Conservation (phyloP, 1,140 invertebrate species). For the Drosophila truncata region DNA sequence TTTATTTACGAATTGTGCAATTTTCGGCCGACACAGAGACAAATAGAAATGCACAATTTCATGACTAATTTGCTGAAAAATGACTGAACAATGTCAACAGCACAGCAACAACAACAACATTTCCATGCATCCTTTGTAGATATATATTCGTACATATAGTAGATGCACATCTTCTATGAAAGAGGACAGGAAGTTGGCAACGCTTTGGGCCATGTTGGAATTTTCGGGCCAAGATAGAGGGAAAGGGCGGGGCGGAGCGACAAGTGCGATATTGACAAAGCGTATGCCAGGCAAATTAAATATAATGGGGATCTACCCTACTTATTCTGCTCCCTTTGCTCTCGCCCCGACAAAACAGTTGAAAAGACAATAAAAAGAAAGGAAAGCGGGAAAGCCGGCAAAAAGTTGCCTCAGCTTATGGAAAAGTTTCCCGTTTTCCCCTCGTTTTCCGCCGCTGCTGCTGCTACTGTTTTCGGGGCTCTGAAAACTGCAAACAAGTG, state of each 20-base stretch:
- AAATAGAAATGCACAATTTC: conserved; percentile 72
- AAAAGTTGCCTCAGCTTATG: conserved; percentile 64
- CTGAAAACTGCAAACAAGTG: conserved; percentile 26
- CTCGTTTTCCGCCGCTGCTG: neutral
- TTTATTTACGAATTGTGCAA: conserved; percentile 47
- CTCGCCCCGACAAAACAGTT: conserved; percentile 45
- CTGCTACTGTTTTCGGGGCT: conserved; percentile 11
- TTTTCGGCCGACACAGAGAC: conserved; percentile 38
- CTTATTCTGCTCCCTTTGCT: conserved; percentile 32
- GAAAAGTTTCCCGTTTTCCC: conserved; percentile 52
- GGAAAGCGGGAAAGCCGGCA: conserved; percentile 36
- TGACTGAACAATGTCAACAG: conserved; percentile 71
- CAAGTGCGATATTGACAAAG: conserved; percentile 76
- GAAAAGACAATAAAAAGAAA: conserved; percentile 54
- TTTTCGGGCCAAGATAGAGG: conserved; percentile 41
- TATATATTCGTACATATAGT: conserved; percentile 3
- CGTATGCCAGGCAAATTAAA: conserved; percentile 78
- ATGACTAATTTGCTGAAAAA: conserved; percentile 77
- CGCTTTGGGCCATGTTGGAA: conserved; percentile 69
- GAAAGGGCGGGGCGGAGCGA: neutral
- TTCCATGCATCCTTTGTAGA: conserved; percentile 62
- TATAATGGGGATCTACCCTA: conserved; percentile 65
- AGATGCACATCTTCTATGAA: conserved; percentile 4
- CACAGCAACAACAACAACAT: conserved; percentile 41
- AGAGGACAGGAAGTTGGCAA: conserved; percentile 70